Base-by-base conservation (phyloP, 2,797 vertebrate species). In the Peromyscus aztecus region DNA sequence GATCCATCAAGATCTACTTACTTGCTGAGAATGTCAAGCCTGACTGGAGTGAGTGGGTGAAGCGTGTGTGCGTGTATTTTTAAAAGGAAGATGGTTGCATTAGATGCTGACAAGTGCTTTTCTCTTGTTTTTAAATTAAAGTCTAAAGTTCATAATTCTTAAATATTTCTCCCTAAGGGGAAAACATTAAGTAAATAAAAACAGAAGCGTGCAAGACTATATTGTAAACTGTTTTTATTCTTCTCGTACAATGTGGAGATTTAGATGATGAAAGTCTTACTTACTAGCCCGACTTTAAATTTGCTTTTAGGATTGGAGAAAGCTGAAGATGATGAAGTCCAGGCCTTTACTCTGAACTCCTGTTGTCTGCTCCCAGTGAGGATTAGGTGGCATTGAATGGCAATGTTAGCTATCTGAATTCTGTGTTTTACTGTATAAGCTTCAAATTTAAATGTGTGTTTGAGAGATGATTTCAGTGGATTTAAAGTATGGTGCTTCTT, bases 1-100 rank as follows among this genome's bases (percentile, higher is more conserved):
- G 94, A 97, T 69, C 95, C 89, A 85, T 97, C 93, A 94, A 76
- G 94, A 95, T 96, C 96, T 95, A 76, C 95, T 96, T 96, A 94
- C 94, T 98, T 96, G 65, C 92, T 95, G 69, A 94, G 95, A 94
- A 93, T 94, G 86, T 94, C 86, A 95, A 96, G 67, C 89, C 89
- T 91, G 84, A 89, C 73, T 55, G 81, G 61, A 93, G 65, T 93
- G 91, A 84, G 96, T 76, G 85, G 49, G 91, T 94, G 82, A 63
- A 10, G 81, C 14, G 43, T 55, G 67, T 69, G 67, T 34, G 21
- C 82, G 69, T 89, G 57, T 93, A 16, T 95, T 49, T 97, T 96
- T 91, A 83, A 97, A 96, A 96, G 95, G 77, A 92, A 97, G 89
- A 90, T 96, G 91, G 96, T 89, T 89, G 75, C 93, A 94, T 96